phyloP scores from a whole-genome alignment of 2,797 vertebrate species.

The Onychomys leucogaster region DNA sequence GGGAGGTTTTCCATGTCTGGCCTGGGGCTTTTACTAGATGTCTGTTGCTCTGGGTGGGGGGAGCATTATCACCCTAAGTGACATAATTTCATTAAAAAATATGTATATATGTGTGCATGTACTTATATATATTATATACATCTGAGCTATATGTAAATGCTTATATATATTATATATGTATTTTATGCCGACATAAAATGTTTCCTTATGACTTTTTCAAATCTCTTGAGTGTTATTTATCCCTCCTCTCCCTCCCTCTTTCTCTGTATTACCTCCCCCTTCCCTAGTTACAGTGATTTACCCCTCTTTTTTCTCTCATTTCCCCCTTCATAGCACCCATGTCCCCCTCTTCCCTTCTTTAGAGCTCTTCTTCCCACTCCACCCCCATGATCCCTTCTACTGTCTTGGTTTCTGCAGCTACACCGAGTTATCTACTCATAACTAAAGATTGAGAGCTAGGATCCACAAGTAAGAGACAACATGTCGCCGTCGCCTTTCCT shows the following conservation, averaged over 20 bases:
- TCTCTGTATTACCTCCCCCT: background rate
- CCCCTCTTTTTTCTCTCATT: background rate
- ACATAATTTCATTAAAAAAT: background rate
- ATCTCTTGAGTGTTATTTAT: background rate
- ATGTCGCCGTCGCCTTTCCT: background rate
- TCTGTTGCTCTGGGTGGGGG: background rate
- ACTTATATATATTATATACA: background rate
- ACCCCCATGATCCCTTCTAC: background rate
- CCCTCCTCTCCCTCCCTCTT: background rate
- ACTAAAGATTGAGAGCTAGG: background rate
- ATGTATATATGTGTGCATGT: background rate
- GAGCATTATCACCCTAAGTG: background rate
- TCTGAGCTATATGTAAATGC: background rate
- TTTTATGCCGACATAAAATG: background rate
- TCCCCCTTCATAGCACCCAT: background rate
- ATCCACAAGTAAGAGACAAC: background rate
- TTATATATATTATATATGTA: background rate
- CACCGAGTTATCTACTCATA: background rate
- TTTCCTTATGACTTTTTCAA: background rate
- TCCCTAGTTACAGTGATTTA: background rate
- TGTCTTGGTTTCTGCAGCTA: background rate
- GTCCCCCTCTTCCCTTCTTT: background rate
- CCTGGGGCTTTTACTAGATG: background rate
- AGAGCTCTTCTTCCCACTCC: background rate
- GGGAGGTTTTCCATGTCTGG: background rate